phyloP scores from a whole-genome alignment of 2,113 vertebrate genomes.

The Malurus cyaneus region DNA sequence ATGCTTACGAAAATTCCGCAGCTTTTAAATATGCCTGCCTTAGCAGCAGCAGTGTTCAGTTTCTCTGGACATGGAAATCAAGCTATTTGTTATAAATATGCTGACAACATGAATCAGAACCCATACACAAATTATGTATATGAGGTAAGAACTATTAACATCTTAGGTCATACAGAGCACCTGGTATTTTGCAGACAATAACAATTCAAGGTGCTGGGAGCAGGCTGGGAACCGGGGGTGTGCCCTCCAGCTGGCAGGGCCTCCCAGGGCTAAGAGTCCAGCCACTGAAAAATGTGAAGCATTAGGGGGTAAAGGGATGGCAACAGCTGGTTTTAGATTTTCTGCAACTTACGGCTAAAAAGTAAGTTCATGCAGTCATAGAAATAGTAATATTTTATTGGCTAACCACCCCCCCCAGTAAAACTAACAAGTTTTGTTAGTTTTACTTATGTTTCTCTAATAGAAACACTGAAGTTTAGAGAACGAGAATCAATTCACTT shows the following conservation, averaged over 20 bases:
- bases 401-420: background rate
- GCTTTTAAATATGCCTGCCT: background rate
- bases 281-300: background rate
- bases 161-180: background rate
- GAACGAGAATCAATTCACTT: background rate
- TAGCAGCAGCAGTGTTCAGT: background rate
- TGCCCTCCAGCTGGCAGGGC: background rate
- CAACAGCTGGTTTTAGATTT: background rate
- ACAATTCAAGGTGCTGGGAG: background rate
- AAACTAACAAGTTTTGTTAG: background rate
- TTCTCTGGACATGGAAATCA: background rate
- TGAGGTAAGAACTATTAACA: background rate
- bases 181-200: background rate
- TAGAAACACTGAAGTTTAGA: background rate
- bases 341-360: background rate
- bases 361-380: background rate
- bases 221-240: background rate
- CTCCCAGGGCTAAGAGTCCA: background rate
- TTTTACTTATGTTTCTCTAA: background rate
- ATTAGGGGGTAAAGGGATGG: background rate
- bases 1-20: background rate
- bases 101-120: background rate
- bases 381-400: background rate
- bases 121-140: background rate
- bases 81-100: background rate